Conservation (phyloP, 2,888 invertebrate species). For the Nebria brevicollis region DNA sequence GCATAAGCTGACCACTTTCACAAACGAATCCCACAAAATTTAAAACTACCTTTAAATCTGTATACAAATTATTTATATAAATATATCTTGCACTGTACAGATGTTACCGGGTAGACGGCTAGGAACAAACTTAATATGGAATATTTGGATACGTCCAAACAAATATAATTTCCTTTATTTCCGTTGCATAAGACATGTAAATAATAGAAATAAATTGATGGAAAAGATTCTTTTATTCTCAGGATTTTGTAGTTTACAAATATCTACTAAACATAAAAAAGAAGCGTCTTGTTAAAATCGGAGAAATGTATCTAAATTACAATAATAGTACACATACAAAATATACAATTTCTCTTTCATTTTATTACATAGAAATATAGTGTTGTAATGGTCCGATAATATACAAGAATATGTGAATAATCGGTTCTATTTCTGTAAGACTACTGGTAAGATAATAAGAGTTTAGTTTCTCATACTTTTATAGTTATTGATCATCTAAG, state of each 20-base stretch:
- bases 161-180: neutral
- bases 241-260: slow-evolving; percentile 42
- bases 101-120: no score
- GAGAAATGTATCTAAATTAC: neutral
- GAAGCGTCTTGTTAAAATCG: slow-evolving; percentile 19
- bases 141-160: neutral
- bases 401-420: slow-evolving; percentile 36
- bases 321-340: slow-evolving; percentile 31
- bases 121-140: no score
- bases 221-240: slow-evolving; percentile 29
- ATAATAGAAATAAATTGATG: slow-evolving; percentile 18
- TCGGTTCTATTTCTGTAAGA: slow-evolving; percentile 10
- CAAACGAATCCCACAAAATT: no score
- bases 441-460: neutral
- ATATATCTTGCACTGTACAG: no score
- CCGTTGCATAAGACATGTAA: neutral
- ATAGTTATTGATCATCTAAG: neutral
- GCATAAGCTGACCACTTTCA: no score
- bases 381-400: slow-evolving; percentile 40
- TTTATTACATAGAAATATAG: slow-evolving; percentile 42
- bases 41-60: no score
- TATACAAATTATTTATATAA: no score
- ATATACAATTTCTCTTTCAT: slow-evolving; percentile 30
- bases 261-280: slow-evolving; percentile 33
- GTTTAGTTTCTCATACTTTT: neutral